phyloP scores from a whole-genome alignment of 2,888 invertebrate genomes.

The Dicyrtomina minuta region DNA sequence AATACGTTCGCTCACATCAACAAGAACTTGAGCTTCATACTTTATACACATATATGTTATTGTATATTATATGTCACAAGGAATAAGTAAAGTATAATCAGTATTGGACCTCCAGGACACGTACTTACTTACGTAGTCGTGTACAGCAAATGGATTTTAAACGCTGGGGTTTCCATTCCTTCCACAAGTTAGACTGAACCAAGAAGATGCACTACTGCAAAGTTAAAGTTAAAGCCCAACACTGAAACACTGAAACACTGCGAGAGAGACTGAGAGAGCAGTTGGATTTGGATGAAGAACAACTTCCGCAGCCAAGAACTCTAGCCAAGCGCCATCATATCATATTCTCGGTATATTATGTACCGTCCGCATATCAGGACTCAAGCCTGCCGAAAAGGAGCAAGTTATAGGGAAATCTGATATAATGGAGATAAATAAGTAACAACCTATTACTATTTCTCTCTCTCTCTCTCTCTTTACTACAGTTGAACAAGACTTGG shows the following conservation, averaged over 20 bases:
- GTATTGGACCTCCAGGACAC: no score
- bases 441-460: slow-evolving; percentile 3
- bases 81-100: no score
- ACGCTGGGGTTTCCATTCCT: slow-evolving; percentile 13
- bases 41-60: no score
- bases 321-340: slow-evolving; percentile 23
- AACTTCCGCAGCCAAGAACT: slow-evolving; percentile 30
- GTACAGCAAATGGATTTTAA: no score
- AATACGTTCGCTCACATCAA: no score
- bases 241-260: slow-evolving; percentile 13
- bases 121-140: no score
- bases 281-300: slow-evolving; percentile 24
- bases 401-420: background rate
- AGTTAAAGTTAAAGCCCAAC: slow-evolving; percentile 5
- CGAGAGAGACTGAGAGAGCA: no score
- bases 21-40: no score
- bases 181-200: slow-evolving; percentile 9
- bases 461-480: slow-evolving; percentile 7
- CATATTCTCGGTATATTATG: slow-evolving; percentile 18
- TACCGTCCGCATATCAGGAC: background rate
- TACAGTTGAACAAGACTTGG: background rate
- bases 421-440: background rate
- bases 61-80: no score
- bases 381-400: background rate
- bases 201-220: slow-evolving; percentile 26